Conservation (phyloP, 35 echinoderm and acorn worm species). For the Diadema setosum region DNA sequence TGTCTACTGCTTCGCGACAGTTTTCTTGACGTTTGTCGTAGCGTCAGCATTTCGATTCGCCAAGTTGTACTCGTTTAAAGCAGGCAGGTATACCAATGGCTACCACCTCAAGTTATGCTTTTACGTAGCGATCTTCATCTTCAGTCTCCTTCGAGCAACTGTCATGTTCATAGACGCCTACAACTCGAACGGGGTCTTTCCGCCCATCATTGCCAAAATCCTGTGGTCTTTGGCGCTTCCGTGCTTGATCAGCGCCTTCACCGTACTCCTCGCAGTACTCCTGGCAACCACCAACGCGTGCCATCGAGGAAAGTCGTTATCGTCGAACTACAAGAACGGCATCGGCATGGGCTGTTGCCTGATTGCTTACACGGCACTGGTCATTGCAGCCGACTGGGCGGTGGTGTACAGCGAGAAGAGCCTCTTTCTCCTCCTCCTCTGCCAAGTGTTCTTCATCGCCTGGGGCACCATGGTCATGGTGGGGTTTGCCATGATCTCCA, state of each 20-base stretch:
- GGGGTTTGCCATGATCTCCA: neutral
- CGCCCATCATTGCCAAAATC: neutral
- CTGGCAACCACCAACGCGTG: slow-evolving; percentile 29
- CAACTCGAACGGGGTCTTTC: neutral
- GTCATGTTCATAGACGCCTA: slow-evolving; percentile 18
- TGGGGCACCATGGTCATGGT: slow-evolving; percentile 36
- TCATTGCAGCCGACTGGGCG: neutral
- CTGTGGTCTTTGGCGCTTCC: slow-evolving; percentile 31
- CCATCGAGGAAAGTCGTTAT: neutral
- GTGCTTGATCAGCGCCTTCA: slow-evolving; percentile 18
- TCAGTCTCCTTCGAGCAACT: slow-evolving; percentile 5
- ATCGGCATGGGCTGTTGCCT: neutral
- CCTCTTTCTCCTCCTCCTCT: neutral
- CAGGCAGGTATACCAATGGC: neutral
- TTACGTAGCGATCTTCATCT: slow-evolving; percentile 10
- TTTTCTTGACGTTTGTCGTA: neutral
- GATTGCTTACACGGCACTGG: neutral
- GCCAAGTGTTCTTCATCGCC: neutral
- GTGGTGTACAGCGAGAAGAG: neutral
- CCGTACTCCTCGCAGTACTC: neutral
- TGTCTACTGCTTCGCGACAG: slow-evolving; percentile 14
- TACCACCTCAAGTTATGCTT: slow-evolving; percentile 18
- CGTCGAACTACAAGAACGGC: neutral
- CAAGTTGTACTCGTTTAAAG: slow-evolving; percentile 23
- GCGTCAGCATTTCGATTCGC: neutral